Evolutionary conservation across 2,797 vertebrate species (phyloP), one percentile per base, ranked within the genome.

Genomic region (Coregonus ussuriensis): DNA sequence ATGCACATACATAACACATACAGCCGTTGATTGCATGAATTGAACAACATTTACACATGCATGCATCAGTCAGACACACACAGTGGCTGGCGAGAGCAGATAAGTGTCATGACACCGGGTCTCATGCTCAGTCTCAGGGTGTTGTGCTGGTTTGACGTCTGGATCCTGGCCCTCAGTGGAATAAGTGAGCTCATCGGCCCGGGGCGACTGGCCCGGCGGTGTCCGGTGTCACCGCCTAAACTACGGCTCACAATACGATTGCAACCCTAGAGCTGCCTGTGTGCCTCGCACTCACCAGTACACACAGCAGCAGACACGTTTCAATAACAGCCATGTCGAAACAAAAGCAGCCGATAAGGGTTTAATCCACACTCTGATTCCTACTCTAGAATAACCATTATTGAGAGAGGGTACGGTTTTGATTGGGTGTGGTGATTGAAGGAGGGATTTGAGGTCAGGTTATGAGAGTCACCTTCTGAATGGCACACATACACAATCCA

Each of bases 141-240:
- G 54, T 75, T 47, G 13, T 77, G 67, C 47, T 76, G 31, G 56
- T 71, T 65, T 79, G 72, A 75, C 35, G 54, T 54, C 37, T 54
- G 54, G 65, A 63, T 25, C 54, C 25, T 29, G 68, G 5, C 80
- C 63, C 66, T 76, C 77, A 78, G 78, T 88, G 88, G 89, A 91
- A 90, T 78, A 86, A 88, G 80, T 89, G 83, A 90, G 84, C 80
- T 92, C 88, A 90, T 71, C 54, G 25, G 63, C 56, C 65, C 71
- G 15, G 31, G 35, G 18, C 11, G 25, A 62, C 33, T 33, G 0
- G 14, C 66, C 52, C 66, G 76, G 21, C 4, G 63, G 90, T 90
- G 83, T 88, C 77, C 54, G 14, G 29, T 90, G 84, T 87, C 87
- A 78, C 77, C 35, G 14, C 62, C 53, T 35, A 81, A 80, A 79